These are phyloP conservation scores for Coptodon rendalli DNA, from an alignment of 2,113 vertebrate genomes.

Conservation along the genomic window DNA sequence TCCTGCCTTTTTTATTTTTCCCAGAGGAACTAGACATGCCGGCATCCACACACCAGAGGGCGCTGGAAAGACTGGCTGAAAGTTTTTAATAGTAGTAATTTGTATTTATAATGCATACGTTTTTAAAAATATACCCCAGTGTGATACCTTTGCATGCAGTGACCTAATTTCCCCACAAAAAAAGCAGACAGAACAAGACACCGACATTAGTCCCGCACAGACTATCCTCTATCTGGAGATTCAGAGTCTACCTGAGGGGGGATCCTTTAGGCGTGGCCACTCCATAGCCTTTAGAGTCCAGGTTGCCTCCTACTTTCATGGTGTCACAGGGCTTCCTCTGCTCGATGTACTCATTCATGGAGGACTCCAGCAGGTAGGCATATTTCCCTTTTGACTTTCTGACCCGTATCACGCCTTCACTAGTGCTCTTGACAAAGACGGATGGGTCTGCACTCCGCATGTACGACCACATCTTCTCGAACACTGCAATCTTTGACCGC, in stretches of 20 bases:
- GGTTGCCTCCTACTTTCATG: constrained; percentile 98
- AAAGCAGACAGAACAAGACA: background rate
- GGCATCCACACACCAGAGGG: background rate
- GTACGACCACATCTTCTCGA: constrained; percentile 99
- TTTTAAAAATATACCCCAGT: background rate
- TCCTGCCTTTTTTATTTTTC: background rate
- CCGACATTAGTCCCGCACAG: background rate
- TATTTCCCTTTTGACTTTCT: constrained; percentile 97
- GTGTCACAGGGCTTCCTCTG: constrained; percentile 97
- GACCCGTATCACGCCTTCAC: constrained; percentile 89
- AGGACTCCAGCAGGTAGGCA: constrained; percentile 94
- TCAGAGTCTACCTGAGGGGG: constrained; percentile 80
- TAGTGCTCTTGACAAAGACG: constrained; percentile 91
- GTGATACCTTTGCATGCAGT: background rate
- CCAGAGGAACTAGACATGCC: background rate
- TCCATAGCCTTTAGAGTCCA: constrained; percentile 98
- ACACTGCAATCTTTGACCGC: constrained; percentile 96
- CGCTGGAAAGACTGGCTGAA: background rate
- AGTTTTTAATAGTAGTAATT: background rate
- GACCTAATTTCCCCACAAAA: background rate
- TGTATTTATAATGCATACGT: accelerated
- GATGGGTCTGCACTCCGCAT: constrained; percentile 94
- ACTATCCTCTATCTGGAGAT: background rate
- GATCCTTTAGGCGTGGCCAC: constrained; percentile 98
- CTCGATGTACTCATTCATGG: constrained; percentile 99